Evolutionary conservation across 2,797 vertebrate genomes (phyloP).

Genomic region (Rhabdophis nuchalis): DNA sequence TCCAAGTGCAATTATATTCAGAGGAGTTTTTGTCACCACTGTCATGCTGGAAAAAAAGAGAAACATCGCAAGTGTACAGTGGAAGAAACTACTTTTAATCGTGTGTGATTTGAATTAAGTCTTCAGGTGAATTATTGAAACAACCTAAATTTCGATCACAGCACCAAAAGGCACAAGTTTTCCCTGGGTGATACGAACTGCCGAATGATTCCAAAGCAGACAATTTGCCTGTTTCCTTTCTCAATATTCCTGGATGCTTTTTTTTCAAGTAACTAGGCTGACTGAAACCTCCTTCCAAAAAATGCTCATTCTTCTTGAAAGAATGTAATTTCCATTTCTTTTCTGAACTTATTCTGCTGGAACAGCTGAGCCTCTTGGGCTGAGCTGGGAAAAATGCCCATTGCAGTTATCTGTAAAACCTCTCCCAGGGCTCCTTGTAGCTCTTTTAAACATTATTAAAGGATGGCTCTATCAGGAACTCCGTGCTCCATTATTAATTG

Average conservation of each 20-base stretch:
- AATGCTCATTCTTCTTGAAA: slow-evolving; percentile 17
- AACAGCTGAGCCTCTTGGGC: slow-evolving; percentile 19
- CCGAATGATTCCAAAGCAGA: neutral
- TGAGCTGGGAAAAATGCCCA: slow-evolving; percentile 34
- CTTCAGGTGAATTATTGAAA: neutral
- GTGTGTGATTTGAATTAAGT: neutral
- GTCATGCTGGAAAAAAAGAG: neutral
- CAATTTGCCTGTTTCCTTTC: neutral
- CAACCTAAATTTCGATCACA: neutral
- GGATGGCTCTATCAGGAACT: slow-evolving; percentile 20
- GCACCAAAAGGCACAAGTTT: neutral
- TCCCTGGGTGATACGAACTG: neutral
- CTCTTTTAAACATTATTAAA: slow-evolving; percentile 34
- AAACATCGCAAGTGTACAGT: slow-evolving; percentile 20
- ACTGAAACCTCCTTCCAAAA: slow-evolving; percentile 11
- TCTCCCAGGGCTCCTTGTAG: slow-evolving; percentile 31
- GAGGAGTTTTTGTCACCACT: slow-evolving; percentile 13
- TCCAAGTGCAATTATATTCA: slow-evolving; percentile 17
- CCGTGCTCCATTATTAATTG: slow-evolving; percentile 33
- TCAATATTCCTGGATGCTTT: neutral
- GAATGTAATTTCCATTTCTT: slow-evolving; percentile 33
- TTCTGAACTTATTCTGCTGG: slow-evolving; percentile 12
- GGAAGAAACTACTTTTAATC: neutral
- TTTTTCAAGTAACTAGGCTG: neutral
- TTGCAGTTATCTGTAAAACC: slow-evolving; percentile 24